Percentiles rank a stretch among this genome's conserved stretches.
These are phyloP conservation scores for Nasonia giraulti DNA, from an alignment of 1,140 invertebrate genomes.

Conservation along the genomic window DNA sequence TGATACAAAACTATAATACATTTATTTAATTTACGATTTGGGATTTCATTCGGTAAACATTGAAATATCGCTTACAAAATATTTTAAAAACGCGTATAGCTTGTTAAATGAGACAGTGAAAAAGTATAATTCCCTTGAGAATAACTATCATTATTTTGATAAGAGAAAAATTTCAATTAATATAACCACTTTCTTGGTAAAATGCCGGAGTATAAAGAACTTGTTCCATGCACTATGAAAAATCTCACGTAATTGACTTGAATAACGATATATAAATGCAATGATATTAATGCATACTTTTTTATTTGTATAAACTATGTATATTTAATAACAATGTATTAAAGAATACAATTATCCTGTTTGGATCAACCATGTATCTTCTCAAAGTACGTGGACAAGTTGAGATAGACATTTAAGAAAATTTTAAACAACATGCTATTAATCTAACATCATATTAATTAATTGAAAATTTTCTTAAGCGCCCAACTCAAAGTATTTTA, in stretches of 20 bases:
- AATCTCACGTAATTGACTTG: slow-evolving; percentile 44
- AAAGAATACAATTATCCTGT: not conserved
- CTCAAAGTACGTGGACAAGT: not conserved
- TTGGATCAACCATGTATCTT: slow-evolving; percentile 27
- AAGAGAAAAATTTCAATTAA: not conserved
- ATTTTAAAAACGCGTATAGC: not conserved
- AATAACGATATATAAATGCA: slow-evolving; percentile 9
- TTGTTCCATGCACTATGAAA: slow-evolving; percentile 28
- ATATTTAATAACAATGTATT: no score
- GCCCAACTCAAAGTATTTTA: not conserved
- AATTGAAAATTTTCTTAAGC: not conserved
- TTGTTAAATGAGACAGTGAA: not conserved
- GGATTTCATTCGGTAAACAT: not conserved
- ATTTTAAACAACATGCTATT: no score
- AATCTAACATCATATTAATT: no score
- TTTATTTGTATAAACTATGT: no score
- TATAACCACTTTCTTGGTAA: not conserved
- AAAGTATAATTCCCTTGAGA: not conserved
- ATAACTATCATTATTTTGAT: not conserved
- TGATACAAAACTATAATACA: no score
- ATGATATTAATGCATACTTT: no score
- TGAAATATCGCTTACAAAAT: not conserved
- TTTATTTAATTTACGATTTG: no score
- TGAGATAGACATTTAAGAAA: not conserved
- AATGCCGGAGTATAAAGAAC: not conserved